These are phyloP conservation scores for Dioctria rufipes DNA, from an alignment of 2,888 invertebrate genomes.

Conservation along the genomic window DNA sequence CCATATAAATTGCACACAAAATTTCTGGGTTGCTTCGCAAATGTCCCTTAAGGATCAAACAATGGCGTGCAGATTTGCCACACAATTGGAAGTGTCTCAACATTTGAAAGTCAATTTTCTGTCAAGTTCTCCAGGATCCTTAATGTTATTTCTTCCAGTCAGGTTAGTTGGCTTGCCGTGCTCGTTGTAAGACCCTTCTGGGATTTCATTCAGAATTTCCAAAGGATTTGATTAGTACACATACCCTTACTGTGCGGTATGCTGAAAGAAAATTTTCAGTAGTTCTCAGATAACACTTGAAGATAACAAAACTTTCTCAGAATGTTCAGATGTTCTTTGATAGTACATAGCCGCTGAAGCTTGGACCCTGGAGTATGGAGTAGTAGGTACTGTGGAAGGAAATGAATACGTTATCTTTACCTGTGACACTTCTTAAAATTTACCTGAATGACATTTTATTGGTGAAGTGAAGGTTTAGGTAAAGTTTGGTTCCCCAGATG, in stretches of 20 bases:
- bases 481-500: too few relatives aligned
- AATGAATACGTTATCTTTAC: slow-evolving; percentile 38
- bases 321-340: slow-evolving; percentile 1
- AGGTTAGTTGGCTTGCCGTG: slow-evolving; percentile 33
- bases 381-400: slow-evolving; percentile 7
- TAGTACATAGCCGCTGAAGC: neutral
- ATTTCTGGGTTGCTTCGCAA: slow-evolving; percentile 27
- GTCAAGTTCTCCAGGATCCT: slow-evolving; percentile 22
- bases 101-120: slow-evolving; percentile 52
- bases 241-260: slow-evolving; percentile 20
- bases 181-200: slow-evolving; percentile 12
- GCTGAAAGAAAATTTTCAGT: slow-evolving; percentile 29
- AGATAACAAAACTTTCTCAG: slow-evolving; percentile 34
- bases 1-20: slow-evolving; percentile 52
- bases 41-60: slow-evolving; percentile 51
- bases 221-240: slow-evolving; percentile 48
- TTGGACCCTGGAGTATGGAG: slow-evolving; percentile 19
- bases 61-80: slow-evolving; percentile 50
- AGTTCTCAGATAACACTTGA: slow-evolving; percentile 10
- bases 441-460: too few relatives aligned
- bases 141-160: slow-evolving; percentile 47
- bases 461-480: too few relatives aligned
- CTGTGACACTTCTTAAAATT: slow-evolving; percentile 21
- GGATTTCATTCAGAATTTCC: slow-evolving; percentile 44
- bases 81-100: slow-evolving; percentile 48